Base-by-base conservation (phyloP, 2,888 invertebrate genomes). In the Andrena marginata region DNA sequence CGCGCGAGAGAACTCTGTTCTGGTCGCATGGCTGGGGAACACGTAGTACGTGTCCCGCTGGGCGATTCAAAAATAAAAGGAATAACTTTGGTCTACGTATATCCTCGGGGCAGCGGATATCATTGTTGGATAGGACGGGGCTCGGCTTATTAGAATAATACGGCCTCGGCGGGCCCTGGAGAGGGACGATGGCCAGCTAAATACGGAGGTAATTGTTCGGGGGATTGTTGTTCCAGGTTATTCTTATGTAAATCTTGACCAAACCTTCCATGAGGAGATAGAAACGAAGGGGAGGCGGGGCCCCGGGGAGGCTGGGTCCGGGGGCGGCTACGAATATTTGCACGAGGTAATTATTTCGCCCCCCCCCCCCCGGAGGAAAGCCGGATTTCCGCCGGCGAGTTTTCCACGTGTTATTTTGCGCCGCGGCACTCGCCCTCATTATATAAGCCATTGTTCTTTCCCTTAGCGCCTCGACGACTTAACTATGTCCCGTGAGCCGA, bases 201-300 rank as follows among this genome's bases (percentile, higher is more conserved):
- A 92, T 89, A 90, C 90, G 89, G 88, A 88, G 91, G 90, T 92
- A 93, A 93, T 93, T 92, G 91, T 93, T 90, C 91, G 89, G 90
- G 89, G 90, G 90, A 92, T 93, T 92, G 92, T 92, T 93, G 91
- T 92, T 91, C 88, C 90, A 91, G 85, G 90, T 90, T 92, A 93
- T 93, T 93, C 93, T 93, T 92, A 93, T 93, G 93, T 93, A 93
- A 93, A 93, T 93, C 92, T 92, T 91, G 91, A 91, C 91, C 93
- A 89, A 88, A 88, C 88, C 85, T 87, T 82, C 81, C 80, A 49
- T 35, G 72, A 64, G 54, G 65, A 35, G 64, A 62, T 72, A 77
- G 63, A 60, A 59, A 16, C 54, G 71, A 20, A 20, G 54, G 49
- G 33, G 7, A 8, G 13, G 72, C 35, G 29, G 62, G 29, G 26